phyloP scores from a whole-genome alignment of 2,888 invertebrate genomes.

The Aphidoletes aphidimyza region DNA sequence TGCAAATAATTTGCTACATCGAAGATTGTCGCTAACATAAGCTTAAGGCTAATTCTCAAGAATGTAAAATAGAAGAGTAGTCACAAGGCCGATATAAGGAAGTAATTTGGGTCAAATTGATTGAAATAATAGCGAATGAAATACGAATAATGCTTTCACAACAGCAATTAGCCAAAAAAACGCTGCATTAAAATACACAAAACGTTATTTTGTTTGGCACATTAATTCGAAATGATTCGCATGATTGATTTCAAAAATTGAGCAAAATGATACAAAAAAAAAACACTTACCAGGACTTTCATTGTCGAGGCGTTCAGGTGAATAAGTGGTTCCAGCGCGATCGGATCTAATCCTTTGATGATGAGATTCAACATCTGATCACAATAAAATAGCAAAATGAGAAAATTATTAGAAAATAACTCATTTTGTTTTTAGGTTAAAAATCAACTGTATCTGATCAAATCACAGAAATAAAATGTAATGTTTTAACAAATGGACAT shows the following conservation, averaged over 20 bases:
- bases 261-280: background rate
- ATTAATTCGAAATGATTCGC: constrained; percentile 52
- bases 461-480: no score
- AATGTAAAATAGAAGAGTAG: no score
- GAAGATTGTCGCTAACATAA: no score
- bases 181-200: constrained; percentile 8
- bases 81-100: no score
- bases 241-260: background rate
- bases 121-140: background rate
- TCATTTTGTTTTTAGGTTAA: no score
- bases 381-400: background rate
- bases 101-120: no score
- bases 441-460: no score
- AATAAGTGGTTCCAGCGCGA: constrained; percentile 65
- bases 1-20: no score
- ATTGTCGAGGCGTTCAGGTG: constrained; percentile 66
- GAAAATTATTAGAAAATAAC: background rate
- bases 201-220: constrained; percentile 39
- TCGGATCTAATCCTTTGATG: constrained; percentile 65
- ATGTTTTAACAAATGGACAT: no score
- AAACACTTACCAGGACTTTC: constrained; percentile 66
- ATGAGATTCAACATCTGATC: constrained; percentile 61
- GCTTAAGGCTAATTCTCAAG: no score
- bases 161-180: background rate
- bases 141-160: background rate